Base-by-base conservation (phyloP, 2,797 vertebrate species). In the Coluber constrictor region DNA sequence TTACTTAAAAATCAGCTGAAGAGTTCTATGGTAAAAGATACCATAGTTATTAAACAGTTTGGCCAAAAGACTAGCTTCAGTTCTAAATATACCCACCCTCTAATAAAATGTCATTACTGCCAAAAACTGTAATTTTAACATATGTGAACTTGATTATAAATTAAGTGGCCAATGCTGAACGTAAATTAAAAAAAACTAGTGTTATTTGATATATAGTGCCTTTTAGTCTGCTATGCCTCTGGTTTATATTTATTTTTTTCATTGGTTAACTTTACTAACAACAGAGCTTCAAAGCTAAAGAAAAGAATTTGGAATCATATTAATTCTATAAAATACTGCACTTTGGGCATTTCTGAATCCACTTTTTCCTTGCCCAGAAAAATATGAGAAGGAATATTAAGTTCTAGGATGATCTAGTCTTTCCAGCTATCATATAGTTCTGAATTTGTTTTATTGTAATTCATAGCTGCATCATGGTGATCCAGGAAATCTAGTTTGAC, bases 21-120 rank as follows among this genome's bases (percentile, higher is more conserved):
- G 95, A 94, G 83, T 54, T 96, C 92, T 90, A 61, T 89, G n/a
- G n/a, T 96, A 87, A 95, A 97, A 96, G 89, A 86, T 90, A 95
- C 79, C 92, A 47, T 9, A 47, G 15, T 92, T 94, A 94, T 96
- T 95, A 95, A 95, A 95, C 29, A 91, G 89, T 90, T 94, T 94
- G 89, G 93, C 25, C 86, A 92, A 94, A 95, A 96, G 89, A 93
- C 63, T 66, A 94, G 90, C 10, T 23, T 59, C 27, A 32, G 29
- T 66, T 91, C 70, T 57, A 95, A 94, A 57, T 90, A 51, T 63
- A 63, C 47, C 94, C 94, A 91, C 93, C 92, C 92, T 95, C 93
- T 96, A 93, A 94, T 55, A 57, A 95, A 95, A 43, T 90, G 32
- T 43, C 89, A 93, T 90, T 79, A 89, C 86, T 87, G 95, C 95